Percentiles rank a stretch among this genome's conserved stretches.
Evolutionary conservation across 1,140 invertebrate genomes (phyloP).

Genomic region (Brevipalpus yothersi): DNA sequence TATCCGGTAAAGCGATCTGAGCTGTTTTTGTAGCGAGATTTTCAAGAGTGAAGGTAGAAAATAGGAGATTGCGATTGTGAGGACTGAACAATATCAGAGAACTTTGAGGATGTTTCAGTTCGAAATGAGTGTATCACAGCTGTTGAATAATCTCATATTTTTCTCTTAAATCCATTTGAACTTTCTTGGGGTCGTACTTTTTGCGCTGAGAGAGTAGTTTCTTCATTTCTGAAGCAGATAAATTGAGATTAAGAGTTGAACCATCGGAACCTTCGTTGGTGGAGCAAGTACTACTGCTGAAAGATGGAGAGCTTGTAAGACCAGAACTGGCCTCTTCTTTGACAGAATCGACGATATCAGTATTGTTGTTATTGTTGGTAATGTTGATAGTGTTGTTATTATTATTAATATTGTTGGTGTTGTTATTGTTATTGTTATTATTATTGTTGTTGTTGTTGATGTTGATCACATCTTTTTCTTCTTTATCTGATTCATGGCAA

Average conservation of each 20-base stretch:
- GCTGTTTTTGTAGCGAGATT: background rate
- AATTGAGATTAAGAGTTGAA: slow-evolving; percentile 39
- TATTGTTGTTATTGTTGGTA: background rate
- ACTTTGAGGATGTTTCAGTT: background rate
- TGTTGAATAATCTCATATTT: slow-evolving; percentile 81
- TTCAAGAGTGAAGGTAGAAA: no score
- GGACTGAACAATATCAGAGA: no score
- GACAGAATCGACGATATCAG: no score
- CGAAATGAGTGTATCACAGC: slow-evolving; percentile 23
- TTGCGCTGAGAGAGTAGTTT: slow-evolving; percentile 55
- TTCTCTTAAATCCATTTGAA: slow-evolving; percentile 59
- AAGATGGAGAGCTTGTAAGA: background rate
- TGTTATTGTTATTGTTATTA: no score
- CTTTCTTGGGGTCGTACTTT: slow-evolving; percentile 65
- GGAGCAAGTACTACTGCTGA: background rate
- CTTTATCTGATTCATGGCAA: background rate
- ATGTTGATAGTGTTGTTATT: no score
- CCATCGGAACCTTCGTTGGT: background rate
- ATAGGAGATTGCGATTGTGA: no score
- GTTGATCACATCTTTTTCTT: no score
- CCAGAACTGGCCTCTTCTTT: background rate
- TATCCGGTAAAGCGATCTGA: no score
- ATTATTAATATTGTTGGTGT: no score
- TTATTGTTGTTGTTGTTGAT: no score
- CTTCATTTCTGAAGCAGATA: slow-evolving; percentile 63